Percentiles rank a stretch among this genome's conserved stretches.
These are phyloP conservation scores for Drosophila arawakana DNA, from an alignment of 1,140 invertebrate genomes.

Conservation along the genomic window DNA sequence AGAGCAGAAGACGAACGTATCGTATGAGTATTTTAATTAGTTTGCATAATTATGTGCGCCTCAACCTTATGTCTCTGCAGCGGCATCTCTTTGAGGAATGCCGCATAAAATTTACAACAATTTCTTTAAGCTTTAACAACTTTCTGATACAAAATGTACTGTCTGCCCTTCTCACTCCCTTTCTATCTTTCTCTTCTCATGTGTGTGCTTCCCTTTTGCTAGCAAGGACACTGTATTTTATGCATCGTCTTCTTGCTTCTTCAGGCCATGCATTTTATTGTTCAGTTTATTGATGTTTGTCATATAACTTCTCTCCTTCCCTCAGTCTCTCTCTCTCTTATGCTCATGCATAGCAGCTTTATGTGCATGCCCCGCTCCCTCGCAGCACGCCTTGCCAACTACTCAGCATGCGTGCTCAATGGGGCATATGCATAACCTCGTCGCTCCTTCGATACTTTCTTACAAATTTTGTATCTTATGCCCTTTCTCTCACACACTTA, in stretches of 20 bases:
- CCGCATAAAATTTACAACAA: slow-evolving; percentile 61
- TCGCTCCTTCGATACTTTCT: slow-evolving; percentile 44
- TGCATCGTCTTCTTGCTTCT: slow-evolving; percentile 21
- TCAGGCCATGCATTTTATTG: slow-evolving; percentile 60
- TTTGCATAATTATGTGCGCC: slow-evolving; percentile 81
- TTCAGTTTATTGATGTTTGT: slow-evolving; percentile 71
- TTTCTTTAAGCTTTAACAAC: slow-evolving; percentile 63
- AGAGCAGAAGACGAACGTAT: slow-evolving; percentile 59
- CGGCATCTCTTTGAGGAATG: slow-evolving; percentile 47
- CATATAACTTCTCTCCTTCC: slow-evolving; percentile 44
- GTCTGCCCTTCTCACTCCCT: slow-evolving; percentile 14
- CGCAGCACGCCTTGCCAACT: not conserved
- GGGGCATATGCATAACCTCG: slow-evolving; percentile 47
- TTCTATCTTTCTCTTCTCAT: slow-evolving; percentile 5
- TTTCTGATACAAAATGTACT: slow-evolving; percentile 61
- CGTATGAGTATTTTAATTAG: slow-evolving; percentile 83
- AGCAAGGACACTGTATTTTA: slow-evolving; percentile 63
- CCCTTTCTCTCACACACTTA: not conserved
- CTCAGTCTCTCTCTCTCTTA: not conserved
- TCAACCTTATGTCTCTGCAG: not conserved
- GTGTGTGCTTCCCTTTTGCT: slow-evolving; percentile 20
- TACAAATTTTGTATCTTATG: slow-evolving; percentile 35
- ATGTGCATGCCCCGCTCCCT: slow-evolving; percentile 1
- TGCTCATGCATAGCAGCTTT: slow-evolving; percentile 32
- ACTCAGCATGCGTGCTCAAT: slow-evolving; percentile 40